Conservation (phyloP, 2,888 invertebrate species). For the Bursaphelenchus okinawaensis region DNA sequence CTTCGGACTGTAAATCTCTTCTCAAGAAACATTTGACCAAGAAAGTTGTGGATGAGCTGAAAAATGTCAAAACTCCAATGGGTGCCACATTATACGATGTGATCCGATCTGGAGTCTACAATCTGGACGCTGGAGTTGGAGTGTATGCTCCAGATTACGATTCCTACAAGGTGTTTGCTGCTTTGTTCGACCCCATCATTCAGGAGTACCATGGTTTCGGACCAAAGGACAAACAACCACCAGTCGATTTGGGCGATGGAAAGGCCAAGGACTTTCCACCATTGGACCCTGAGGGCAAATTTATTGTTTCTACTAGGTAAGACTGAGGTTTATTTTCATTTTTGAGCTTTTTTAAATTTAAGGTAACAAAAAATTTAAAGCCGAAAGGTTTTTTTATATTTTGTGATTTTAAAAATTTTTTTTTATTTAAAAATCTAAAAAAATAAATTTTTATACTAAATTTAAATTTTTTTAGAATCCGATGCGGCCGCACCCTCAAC, state of each 20-base stretch:
- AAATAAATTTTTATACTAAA: too few species aligned
- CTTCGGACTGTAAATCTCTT: constrained; percentile 24
- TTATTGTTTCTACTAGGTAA: constrained; percentile 29
- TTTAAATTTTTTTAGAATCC: constrained; percentile 55
- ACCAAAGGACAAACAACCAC: constrained; percentile 81
- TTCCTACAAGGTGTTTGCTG: constrained; percentile 77
- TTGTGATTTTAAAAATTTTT: too few species aligned
- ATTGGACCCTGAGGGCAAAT: constrained; percentile 71
- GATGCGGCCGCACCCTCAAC: constrained; percentile 76
- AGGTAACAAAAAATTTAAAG: too few species aligned
- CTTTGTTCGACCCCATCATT: constrained; percentile 90
- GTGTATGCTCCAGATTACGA: constrained; percentile 96
- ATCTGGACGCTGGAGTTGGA: constrained; percentile 89
- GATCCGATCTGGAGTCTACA: constrained; percentile 91
- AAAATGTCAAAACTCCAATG: constrained; percentile 84
- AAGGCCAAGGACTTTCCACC: constrained; percentile 74
- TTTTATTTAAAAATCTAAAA: too few species aligned
- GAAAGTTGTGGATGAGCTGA: constrained; percentile 63
- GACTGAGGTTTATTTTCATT: constrained; percentile 57
- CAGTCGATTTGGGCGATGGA: constrained; percentile 81
- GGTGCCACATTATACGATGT: constrained; percentile 86
- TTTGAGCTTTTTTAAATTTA: too few species aligned
- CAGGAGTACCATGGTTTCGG: constrained; percentile 87
- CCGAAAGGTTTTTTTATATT: too few species aligned
- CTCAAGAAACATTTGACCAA: constrained; percentile 32